phyloP scores from a whole-genome alignment of 2,888 invertebrate genomes.

The Amiota mariae region DNA sequence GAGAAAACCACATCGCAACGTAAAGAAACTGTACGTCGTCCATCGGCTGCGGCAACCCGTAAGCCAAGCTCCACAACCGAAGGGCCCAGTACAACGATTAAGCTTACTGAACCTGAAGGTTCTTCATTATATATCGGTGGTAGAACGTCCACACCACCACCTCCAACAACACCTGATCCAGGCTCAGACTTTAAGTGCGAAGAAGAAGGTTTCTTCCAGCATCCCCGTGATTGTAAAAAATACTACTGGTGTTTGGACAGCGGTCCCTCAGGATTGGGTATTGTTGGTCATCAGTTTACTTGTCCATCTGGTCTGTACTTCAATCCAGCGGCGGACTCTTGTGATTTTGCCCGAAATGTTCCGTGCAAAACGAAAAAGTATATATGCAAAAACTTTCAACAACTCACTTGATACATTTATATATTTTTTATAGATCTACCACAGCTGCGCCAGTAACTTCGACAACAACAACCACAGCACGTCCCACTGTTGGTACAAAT shows the following conservation, averaged over 20 bases:
- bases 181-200: conserved; percentile 92
- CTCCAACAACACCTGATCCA: conserved; percentile 91
- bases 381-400: conserved; percentile 14
- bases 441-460: conserved; percentile 76
- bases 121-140: conserved; percentile 68
- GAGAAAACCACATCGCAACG: conserved; percentile 50
- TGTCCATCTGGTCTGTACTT: conserved; percentile 94
- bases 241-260: conserved; percentile 96
- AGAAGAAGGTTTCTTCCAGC: conserved; percentile 93
- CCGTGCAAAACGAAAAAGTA: conserved; percentile 79
- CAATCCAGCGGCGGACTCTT: conserved; percentile 92
- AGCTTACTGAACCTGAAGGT: conserved; percentile 63
- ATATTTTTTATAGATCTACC: conserved; percentile 69
- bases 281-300: conserved; percentile 93
- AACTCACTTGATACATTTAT: background rate
- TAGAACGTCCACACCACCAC: conserved; percentile 76
- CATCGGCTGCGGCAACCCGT: conserved; percentile 38
- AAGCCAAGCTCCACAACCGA: conserved; percentile 51
- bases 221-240: conserved; percentile 94
- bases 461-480: conserved; percentile 67
- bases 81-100: conserved; percentile 64
- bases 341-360: conserved; percentile 92
- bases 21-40: conserved; percentile 47
- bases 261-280: conserved; percentile 89
- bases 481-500: conserved; percentile 74